Conservation (phyloP, 2,797 vertebrate genomes). For the Melanotaenia boesemani region DNA sequence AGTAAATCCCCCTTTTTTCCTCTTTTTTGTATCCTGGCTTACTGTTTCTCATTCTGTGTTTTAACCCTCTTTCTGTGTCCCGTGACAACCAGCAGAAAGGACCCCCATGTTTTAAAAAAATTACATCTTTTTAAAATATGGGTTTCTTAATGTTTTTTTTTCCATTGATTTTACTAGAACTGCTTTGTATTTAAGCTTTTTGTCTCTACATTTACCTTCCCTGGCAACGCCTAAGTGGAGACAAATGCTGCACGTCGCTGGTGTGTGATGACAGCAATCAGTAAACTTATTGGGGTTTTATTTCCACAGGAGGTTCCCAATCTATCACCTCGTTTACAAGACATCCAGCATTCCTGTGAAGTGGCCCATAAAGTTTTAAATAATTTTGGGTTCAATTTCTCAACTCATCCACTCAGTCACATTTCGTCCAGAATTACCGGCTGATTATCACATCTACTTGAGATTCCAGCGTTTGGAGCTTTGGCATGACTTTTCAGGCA, state of each 20-base stretch:
- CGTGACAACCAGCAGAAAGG: conserved; percentile 18
- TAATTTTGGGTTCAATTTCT: not conserved
- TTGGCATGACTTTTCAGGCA: conserved; percentile 72
- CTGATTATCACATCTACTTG: conserved; percentile 52
- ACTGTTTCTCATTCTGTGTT: conserved; percentile 66
- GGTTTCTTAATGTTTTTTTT: not conserved
- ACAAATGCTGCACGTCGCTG: conserved; percentile 29
- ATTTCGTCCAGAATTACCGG: conserved; percentile 30
- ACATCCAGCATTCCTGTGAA: not conserved
- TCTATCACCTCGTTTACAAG: conserved; percentile 27
- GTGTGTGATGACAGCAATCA: conserved; percentile 40
- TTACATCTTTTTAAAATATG: not conserved
- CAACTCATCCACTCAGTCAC: conserved; percentile 15
- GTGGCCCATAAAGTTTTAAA: not conserved
- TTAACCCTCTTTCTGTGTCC: conserved; percentile 42
- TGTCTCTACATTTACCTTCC: conserved; percentile 37
- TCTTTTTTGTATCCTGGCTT: conserved; percentile 45
- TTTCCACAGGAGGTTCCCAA: conserved; percentile 19
- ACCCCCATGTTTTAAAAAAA: not conserved
- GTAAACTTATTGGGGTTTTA: conserved; percentile 50
- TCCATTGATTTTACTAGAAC: not conserved
- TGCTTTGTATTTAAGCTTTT: conserved; percentile 22
- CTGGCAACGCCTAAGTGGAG: conserved; percentile 30
- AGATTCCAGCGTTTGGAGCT: conserved; percentile 71
- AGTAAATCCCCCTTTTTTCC: conserved; percentile 57